Evolutionary conservation across 1,140 invertebrate genomes (phyloP).

Genomic region (Leguminivora glycinivorella): DNA sequence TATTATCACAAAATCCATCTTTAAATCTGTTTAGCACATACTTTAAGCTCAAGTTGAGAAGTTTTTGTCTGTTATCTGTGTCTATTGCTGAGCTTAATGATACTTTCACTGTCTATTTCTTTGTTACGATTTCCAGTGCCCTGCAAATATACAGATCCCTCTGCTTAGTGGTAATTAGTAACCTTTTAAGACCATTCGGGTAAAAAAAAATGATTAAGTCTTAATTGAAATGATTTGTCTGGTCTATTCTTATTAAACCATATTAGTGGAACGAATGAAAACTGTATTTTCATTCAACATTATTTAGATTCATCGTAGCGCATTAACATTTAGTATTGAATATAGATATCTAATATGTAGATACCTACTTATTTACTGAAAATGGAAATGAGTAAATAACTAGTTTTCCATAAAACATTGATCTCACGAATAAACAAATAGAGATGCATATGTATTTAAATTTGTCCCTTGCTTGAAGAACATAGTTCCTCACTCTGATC

Average conservation of each 20-base stretch:
- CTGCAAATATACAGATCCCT: constrained; percentile 43
- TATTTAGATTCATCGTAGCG: not conserved
- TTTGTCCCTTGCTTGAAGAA: not conserved
- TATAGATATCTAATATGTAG: too few species aligned
- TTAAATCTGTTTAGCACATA: constrained; percentile 37
- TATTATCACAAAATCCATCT: constrained; percentile 30
- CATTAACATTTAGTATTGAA: not conserved
- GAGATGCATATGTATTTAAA: not conserved
- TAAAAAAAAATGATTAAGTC: not conserved
- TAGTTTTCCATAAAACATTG: not conserved
- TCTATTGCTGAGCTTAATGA: constrained; percentile 50
- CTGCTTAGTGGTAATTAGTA: constrained; percentile 9
- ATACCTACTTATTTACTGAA: not conserved
- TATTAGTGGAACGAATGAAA: not conserved
- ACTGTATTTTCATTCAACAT: not conserved
- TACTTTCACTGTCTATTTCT: constrained; percentile 39
- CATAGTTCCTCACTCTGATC: not conserved
- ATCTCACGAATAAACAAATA: constrained; percentile 15
- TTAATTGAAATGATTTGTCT: too few species aligned
- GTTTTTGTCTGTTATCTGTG: constrained; percentile 43
- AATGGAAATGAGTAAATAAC: not conserved
- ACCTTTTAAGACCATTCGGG: not conserved
- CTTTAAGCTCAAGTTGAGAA: constrained; percentile 55
- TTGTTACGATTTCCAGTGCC: constrained; percentile 34
- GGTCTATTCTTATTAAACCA: not conserved